phyloP scores from a whole-genome alignment of 2,888 invertebrate genomes.

The Physocephala rufipes region DNA sequence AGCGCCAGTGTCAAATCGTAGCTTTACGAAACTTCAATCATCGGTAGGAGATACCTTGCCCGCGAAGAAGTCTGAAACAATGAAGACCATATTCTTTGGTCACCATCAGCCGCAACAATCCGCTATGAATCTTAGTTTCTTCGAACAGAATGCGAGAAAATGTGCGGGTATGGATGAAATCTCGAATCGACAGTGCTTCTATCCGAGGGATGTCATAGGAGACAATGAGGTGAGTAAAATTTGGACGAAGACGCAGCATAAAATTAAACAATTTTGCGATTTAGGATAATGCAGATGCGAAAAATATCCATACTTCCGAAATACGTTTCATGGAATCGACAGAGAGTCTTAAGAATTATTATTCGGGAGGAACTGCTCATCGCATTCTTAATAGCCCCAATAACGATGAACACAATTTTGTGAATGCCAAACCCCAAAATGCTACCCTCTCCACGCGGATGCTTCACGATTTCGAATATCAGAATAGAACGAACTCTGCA shows the following conservation, averaged over 20 bases:
- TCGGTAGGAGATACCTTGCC: neutral
- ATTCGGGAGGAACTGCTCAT: slow-evolving; percentile 34
- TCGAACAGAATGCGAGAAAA: slow-evolving; percentile 1
- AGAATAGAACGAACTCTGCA: slow-evolving; percentile 25
- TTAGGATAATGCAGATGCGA: slow-evolving; percentile 41
- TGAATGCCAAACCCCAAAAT: neutral
- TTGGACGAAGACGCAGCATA: neutral
- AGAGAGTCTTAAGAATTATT: slow-evolving; percentile 42
- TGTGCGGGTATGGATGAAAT: too few relatives aligned
- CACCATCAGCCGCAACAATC: slow-evolving; percentile 18
- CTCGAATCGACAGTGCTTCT: neutral
- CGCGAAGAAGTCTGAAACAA: too few relatives aligned
- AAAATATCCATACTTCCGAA: slow-evolving; percentile 39
- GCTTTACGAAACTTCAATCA: slow-evolving; percentile 17
- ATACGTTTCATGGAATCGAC: slow-evolving; percentile 44
- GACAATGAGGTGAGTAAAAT: slow-evolving; percentile 28
- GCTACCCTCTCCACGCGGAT: slow-evolving; percentile 34
- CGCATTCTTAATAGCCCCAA: slow-evolving; percentile 21
- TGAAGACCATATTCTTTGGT: too few relatives aligned
- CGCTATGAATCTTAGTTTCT: slow-evolving; percentile 34
- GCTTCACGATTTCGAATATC: slow-evolving; percentile 40
- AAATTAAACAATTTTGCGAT: neutral
- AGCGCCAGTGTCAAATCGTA: slow-evolving; percentile 17
- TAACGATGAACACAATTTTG: neutral
- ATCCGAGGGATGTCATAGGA: neutral